Percentiles rank a stretch among this genome's conserved stretches.
These are phyloP conservation scores for Buphagus erythrorhynchus DNA, from an alignment of 2,797 vertebrate genomes.

Conservation along the genomic window DNA sequence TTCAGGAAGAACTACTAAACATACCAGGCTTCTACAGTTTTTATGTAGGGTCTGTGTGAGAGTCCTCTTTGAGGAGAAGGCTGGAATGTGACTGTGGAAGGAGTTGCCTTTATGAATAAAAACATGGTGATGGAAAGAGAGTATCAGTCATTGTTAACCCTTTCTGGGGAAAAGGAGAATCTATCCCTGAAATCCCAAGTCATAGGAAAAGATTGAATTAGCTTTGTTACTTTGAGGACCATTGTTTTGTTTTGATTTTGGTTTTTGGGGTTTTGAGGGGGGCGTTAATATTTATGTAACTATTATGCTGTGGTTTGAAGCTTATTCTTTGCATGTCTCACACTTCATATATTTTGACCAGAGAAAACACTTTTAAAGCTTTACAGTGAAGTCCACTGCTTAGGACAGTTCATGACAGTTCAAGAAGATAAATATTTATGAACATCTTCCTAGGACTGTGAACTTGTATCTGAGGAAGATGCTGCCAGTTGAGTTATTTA, in stretches of 20 bases:
- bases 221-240: neutral
- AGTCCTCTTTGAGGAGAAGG: neutral
- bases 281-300: neutral
- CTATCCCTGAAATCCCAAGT: neutral
- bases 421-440: neutral
- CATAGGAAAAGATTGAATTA: neutral
- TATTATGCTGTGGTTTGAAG: neutral
- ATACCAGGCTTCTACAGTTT: neutral
- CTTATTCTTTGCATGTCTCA: neutral
- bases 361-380: neutral
- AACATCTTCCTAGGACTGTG: neutral
- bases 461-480: neutral
- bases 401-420: neutral
- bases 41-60: neutral
- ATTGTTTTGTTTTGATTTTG: neutral
- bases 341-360: neutral
- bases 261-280: rapidly evolving
- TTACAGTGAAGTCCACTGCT: neutral
- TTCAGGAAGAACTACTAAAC: neutral
- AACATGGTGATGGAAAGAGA: neutral
- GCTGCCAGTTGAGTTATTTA: neutral
- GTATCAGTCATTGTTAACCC: neutral
- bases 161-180: neutral
- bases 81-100: neutral
- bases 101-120: neutral